Evolutionary conservation across 2,113 vertebrate genomes (phyloP).

Genomic region (Esox niger): DNA sequence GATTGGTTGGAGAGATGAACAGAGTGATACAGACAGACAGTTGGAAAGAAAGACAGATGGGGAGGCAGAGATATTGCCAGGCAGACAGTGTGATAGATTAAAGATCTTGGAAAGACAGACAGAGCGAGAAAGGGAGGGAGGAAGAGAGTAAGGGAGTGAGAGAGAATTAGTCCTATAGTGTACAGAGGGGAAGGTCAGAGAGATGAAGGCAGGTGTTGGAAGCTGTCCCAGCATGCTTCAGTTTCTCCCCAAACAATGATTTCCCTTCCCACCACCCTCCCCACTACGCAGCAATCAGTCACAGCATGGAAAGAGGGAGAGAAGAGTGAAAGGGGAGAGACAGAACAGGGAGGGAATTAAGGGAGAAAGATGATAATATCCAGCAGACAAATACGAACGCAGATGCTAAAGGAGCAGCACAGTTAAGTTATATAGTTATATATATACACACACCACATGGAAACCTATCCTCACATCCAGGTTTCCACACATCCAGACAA

Average conservation of each 20-base stretch:
- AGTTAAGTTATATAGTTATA: not conserved
- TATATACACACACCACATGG: constrained; percentile 3
- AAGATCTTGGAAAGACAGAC: not conserved
- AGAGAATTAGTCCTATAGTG: constrained; percentile 34
- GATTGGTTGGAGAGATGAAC: not conserved
- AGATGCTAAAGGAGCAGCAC: not conserved
- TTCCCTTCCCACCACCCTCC: not conserved
- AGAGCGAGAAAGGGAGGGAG: constrained; percentile 1
- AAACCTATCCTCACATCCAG: no score
- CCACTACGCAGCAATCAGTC: not conserved
- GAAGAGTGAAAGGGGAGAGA: not conserved
- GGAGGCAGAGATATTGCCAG: not conserved
- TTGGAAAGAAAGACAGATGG: not conserved
- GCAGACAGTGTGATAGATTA: not conserved
- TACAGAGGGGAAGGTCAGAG: constrained; percentile 46
- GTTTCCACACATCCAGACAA: constrained; percentile 1
- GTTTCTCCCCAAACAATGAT: constrained; percentile 23
- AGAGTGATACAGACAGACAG: not conserved
- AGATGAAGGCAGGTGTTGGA: constrained; percentile 50
- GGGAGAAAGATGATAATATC: constrained; percentile 10
- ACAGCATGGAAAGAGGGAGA: not conserved
- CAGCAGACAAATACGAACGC: constrained; percentile 17
- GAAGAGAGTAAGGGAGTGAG: constrained; percentile 2
- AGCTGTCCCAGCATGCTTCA: constrained; percentile 39
- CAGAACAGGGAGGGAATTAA: constrained; percentile 11